These are phyloP conservation scores for Sussaba pulchella DNA, from an alignment of 2,888 invertebrate species.

Conservation along the genomic window DNA sequence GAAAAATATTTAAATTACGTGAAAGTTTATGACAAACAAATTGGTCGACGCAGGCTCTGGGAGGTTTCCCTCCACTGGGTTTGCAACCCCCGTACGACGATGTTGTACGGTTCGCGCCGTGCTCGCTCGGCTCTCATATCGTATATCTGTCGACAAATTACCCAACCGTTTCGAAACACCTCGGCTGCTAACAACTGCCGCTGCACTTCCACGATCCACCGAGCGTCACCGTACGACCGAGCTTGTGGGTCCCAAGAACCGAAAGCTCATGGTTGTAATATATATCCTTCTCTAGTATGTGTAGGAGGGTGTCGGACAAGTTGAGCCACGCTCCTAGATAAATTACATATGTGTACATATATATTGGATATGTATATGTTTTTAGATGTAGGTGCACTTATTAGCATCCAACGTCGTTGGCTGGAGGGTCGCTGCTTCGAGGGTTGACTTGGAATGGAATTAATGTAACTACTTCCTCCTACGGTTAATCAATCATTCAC, in stretches of 20 bases:
- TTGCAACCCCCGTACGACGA: constrained; percentile 49
- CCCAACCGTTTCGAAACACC: constrained; percentile 76
- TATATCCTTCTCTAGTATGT: constrained; percentile 1
- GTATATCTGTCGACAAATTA: constrained; percentile 81
- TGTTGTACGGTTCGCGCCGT: constrained; percentile 58
- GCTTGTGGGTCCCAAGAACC: constrained; percentile 35
- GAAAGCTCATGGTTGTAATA: constrained; percentile 13
- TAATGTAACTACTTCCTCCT: constrained; percentile 82
- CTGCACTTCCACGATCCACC: neutral
- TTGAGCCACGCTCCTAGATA: constrained; percentile 21
- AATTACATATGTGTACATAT: too few relatives aligned
- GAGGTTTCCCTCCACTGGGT: constrained; percentile 61
- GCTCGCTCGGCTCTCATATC: constrained; percentile 74
- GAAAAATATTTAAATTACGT: constrained; percentile 77
- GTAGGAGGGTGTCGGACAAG: constrained; percentile 22
- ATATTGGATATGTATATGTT: too few relatives aligned
- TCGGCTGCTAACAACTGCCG: constrained; percentile 65
- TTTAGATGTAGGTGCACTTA: too few relatives aligned
- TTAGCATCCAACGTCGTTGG: constrained; percentile 20
- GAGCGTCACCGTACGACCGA: constrained; percentile 43
- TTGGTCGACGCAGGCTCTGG: constrained; percentile 74
- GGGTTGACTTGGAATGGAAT: constrained; percentile 81
- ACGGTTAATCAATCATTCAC: constrained; percentile 41
- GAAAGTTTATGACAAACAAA: constrained; percentile 81
- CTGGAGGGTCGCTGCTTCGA: constrained; percentile 69